These are phyloP conservation scores for Diadophis punctatus DNA, from an alignment of 2,113 vertebrate genomes.

Conservation along the genomic window DNA sequence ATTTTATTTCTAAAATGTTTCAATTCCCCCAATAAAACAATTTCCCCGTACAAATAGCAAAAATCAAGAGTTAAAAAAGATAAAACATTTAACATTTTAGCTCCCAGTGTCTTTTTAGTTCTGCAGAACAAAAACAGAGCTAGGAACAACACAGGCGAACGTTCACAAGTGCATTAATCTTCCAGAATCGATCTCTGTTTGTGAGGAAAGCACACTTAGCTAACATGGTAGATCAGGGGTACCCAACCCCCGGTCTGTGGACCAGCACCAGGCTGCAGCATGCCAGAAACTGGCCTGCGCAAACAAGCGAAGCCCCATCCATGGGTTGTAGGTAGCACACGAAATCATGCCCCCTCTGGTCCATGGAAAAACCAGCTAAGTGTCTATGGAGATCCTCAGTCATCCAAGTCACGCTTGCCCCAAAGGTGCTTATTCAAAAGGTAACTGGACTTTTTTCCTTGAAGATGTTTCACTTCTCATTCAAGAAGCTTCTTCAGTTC, in stretches of 20 bases:
- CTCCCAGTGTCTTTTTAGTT: background rate
- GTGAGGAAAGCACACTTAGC: background rate
- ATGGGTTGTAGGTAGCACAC: too few relatives aligned
- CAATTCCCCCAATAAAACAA: background rate
- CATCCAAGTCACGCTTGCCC: background rate
- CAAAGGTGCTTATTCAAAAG: background rate
- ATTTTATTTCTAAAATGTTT: background rate
- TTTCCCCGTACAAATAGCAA: background rate
- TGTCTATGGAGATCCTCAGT: background rate
- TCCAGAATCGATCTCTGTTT: background rate
- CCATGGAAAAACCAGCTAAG: background rate
- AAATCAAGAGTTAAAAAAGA: background rate
- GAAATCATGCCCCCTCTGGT: too few relatives aligned
- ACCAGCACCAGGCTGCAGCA: fast-evolving
- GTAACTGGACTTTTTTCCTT: background rate
- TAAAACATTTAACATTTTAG: background rate
- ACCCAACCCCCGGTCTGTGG: too few relatives aligned
- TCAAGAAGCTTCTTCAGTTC: background rate
- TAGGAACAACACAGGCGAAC: background rate
- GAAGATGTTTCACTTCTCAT: background rate
- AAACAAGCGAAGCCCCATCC: too few relatives aligned
- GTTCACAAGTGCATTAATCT: background rate
- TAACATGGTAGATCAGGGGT: background rate
- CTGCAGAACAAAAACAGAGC: background rate
- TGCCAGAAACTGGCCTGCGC: too few relatives aligned